A percentile compares a stretch with the other conserved stretches of the same genome.
These are phyloP conservation scores for Onychomys arenicola DNA, from an alignment of 2,797 vertebrate genomes.

Conservation along the genomic window DNA sequence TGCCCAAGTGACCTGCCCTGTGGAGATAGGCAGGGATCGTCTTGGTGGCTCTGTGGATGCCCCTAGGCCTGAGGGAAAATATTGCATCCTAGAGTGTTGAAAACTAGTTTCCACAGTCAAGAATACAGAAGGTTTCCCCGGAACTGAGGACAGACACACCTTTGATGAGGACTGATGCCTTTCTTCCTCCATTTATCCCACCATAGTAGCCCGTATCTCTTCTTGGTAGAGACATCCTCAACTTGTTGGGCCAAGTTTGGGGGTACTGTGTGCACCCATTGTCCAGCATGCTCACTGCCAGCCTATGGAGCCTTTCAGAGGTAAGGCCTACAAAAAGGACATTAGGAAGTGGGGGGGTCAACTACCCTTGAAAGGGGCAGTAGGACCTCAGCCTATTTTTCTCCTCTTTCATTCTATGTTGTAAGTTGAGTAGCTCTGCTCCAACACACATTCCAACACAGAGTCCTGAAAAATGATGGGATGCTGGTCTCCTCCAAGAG, in stretches of 20 bases:
- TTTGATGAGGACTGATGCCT: not conserved
- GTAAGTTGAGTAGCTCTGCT: not conserved
- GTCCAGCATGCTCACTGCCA: fast-evolving
- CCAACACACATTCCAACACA: not conserved
- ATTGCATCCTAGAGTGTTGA: fast-evolving
- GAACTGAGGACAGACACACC: not conserved
- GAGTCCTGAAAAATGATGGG: too few relatives aligned
- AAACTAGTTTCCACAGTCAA: not conserved
- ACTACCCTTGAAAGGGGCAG: too few relatives aligned
- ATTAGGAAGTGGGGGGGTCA: too few relatives aligned
- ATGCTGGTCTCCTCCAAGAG: not conserved
- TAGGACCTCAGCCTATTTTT: not conserved
- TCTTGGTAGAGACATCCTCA: not conserved
- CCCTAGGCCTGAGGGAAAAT: not conserved
- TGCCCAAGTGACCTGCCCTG: not conserved
- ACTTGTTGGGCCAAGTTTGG: not conserved
- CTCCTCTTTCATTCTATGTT: not conserved
- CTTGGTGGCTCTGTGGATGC: not conserved
- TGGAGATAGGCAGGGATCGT: not conserved
- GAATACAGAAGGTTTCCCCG: not conserved
- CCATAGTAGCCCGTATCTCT: not conserved
- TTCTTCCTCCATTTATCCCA: not conserved
- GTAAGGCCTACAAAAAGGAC: not conserved
- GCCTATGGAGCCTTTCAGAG: not conserved
- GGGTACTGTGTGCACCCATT: not conserved